These are phyloP conservation scores for Blennius ocellaris DNA, from an alignment of 2,113 vertebrate genomes.

Conservation along the genomic window DNA sequence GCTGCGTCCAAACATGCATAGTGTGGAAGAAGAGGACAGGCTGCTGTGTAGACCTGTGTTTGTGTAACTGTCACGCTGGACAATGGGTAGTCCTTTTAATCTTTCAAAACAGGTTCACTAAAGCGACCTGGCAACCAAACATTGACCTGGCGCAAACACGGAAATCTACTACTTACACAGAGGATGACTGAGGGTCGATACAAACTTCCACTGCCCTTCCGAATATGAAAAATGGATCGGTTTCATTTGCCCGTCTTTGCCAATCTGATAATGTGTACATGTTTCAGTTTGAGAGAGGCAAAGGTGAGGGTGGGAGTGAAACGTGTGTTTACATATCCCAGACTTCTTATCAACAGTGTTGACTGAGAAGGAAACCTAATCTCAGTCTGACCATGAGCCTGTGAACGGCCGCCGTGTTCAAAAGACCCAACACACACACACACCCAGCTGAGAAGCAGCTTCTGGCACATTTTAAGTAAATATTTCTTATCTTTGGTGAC, in stretches of 20 bases:
- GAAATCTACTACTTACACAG: background rate
- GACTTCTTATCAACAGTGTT: constrained; percentile 64
- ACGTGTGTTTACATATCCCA: constrained; percentile 69
- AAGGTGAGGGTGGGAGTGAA: constrained; percentile 37
- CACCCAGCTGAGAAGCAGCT: constrained; percentile 1
- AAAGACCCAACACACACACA: background rate
- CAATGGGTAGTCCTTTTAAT: constrained; percentile 4
- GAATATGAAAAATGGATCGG: constrained; percentile 21
- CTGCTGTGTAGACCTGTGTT: constrained; percentile 28
- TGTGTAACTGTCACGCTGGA: constrained; percentile 10
- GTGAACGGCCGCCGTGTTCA: constrained; percentile 15
- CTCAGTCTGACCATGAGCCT: constrained; percentile 63
- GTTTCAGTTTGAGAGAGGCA: constrained; percentile 33
- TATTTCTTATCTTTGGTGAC: constrained; percentile 35
- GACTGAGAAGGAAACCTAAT: constrained; percentile 53
- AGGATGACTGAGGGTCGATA: constrained; percentile 17
- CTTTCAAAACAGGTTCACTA: constrained; percentile 25
- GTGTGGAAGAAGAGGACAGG: constrained; percentile 23
- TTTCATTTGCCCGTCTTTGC: background rate
- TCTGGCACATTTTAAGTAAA: constrained; percentile 26
- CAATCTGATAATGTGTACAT: background rate
- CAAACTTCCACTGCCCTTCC: constrained; percentile 19
- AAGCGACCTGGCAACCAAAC: constrained; percentile 11
- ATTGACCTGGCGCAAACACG: constrained; percentile 25
- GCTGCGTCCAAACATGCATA: constrained; percentile 55